phyloP scores from a whole-genome alignment of 2,797 vertebrate genomes.

The Siniperca undulata region DNA sequence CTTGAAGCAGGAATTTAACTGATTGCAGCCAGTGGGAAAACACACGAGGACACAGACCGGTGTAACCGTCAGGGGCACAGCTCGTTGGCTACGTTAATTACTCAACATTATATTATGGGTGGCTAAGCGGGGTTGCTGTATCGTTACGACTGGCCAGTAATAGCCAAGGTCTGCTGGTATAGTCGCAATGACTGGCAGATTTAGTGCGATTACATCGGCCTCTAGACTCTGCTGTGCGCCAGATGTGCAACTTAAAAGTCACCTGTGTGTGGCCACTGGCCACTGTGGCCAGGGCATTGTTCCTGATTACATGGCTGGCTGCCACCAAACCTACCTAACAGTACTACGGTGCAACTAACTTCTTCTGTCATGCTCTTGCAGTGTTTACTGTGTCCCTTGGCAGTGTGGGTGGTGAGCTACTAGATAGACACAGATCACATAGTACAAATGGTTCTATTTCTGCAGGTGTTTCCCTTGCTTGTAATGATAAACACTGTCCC shows the following conservation, averaged over 20 bases:
- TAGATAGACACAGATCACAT: slow-evolving; percentile 4
- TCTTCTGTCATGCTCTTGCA: not conserved
- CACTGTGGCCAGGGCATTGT: slow-evolving; percentile 28
- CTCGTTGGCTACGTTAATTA: not conserved
- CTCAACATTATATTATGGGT: not conserved
- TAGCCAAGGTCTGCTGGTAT: not conserved
- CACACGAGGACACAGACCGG: not conserved
- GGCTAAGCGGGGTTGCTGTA: not conserved
- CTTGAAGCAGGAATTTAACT: not conserved
- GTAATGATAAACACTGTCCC: too few species aligned
- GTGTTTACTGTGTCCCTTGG: not conserved
- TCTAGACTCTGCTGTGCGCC: not conserved
- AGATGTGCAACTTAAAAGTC: not conserved
- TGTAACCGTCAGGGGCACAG: not conserved
- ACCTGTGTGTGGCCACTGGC: slow-evolving; percentile 11
- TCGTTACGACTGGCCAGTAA: not conserved
- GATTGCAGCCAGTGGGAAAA: not conserved
- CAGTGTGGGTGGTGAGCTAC: not conserved
- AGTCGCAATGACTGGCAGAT: slow-evolving; percentile 25
- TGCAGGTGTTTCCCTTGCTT: not conserved
- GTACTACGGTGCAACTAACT: too few species aligned
- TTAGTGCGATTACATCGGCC: not conserved
- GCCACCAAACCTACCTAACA: not conserved
- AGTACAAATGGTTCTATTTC: slow-evolving; percentile 6
- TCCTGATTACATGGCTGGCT: slow-evolving; percentile 12